Evolutionary conservation across 2,113 vertebrate species (phyloP), one percentile per base, ranked within the genome.

Genomic region (Galemys pyrenaicus): DNA sequence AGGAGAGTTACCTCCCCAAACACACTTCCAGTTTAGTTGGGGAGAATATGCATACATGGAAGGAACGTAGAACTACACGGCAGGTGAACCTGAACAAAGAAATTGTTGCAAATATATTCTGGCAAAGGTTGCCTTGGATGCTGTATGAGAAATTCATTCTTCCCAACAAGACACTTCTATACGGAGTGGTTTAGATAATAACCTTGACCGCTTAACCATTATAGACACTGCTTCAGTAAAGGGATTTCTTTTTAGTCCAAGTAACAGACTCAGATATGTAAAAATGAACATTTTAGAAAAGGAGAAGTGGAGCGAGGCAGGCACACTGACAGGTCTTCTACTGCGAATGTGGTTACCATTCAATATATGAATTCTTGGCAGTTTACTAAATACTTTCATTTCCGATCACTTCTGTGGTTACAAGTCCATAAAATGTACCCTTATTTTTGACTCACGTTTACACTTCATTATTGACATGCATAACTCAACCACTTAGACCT

Each of bases 261-360:
- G 67, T 56, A 49, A 75, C 5, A 65, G 24, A 84, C 37, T 87
- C 74, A 54, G 41, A 58, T 46, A 41, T 87, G 32, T 84, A 41
- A 92, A 93, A 84, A 87, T 35, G 32, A 94, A 46, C 39, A 56
- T 78, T 84, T 88, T 41, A 92, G 82, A 62, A 87, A 77, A 78
- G 35, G 32, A 44, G 3, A 70, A 20, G 44, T 70, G 9, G 6
- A 9, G 15, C 35, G 28, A 17, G 1, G 16, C 39, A 92, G 81
- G 78, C 1, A 19, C 1, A 81, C 4, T 20, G 13, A 67, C 54
- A 67, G 12, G 6, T 68, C 39, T 78, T 81, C 39, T 24, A 28
- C 68, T 65, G n/a, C 11, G 65, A 86, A 82, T 35, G 26, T 62
- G 35, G 22, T 78, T 90, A n/a, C 2, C 73, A 62, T 64, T 92